Base-by-base conservation (phyloP, 2,888 invertebrate species). In the Celastrina argiolus region DNA sequence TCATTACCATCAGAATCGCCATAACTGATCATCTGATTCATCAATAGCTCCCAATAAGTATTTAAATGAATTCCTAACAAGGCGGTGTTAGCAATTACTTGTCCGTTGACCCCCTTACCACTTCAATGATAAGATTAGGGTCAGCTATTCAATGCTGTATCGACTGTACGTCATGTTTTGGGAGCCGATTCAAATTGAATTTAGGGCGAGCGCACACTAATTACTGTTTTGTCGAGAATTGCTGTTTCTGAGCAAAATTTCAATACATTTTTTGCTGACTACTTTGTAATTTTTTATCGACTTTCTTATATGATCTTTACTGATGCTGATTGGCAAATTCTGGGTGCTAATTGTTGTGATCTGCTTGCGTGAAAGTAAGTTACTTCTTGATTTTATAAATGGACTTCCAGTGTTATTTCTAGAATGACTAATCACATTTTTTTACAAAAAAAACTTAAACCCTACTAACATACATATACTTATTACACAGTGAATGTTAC, bases 21-120 rank as follows among this genome's bases (percentile, higher is more conserved):
- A 56, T 26, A 22, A 12, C 36, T 36, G 61, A 61, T 36, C 10
- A 61, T 61, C 61, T 61, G 36, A 61, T 36, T 36, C 61, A 61
- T 67, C 71, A 74, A 73, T 74, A 74, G 73, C 64, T 70, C 69
- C 66, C 70, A 72, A 72, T 74, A 73, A 73, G 72, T 73, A 73
- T 72, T 74, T 72, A 74, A 75, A 74, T 75, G 72, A 75, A 74
- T 73, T 74, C 73, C 70, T 73, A 72, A 71, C 72, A 70, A 74
- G 73, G 63, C 67, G 58, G 67, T 69, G 69, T 67, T 70, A 66
- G 72, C 74, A 74, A 73, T 76, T 72, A 72, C 67, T 71, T 67
- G 73, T 72, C 67, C 73, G 71, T 72, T 72, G 75, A 73, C 76
- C 75, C 67, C 66, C 63, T 66, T 66, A 69, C 69, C 66, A 65